Percentiles rank a stretch among this genome's conserved stretches.
phyloP scores from a whole-genome alignment of 2,797 vertebrate species.

The Labeo calbasu region DNA sequence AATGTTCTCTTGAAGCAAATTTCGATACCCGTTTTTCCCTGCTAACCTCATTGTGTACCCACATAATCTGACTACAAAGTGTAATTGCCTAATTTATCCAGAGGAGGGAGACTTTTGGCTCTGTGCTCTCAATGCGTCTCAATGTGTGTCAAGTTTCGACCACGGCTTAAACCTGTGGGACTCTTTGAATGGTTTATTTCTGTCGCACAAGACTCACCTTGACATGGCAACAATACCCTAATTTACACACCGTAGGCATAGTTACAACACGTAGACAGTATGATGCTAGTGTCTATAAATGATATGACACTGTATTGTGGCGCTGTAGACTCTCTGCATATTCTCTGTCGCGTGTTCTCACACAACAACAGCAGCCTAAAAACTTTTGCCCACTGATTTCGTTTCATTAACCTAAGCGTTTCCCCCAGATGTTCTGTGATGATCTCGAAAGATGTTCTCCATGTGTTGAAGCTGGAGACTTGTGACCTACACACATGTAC shows the following conservation, averaged over 20 bases:
- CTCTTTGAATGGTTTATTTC: not conserved
- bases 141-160: not conserved
- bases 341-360: not conserved
- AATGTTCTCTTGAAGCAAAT: not conserved
- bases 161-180: not conserved
- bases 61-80: constrained; percentile 32
- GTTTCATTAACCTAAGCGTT: not conserved
- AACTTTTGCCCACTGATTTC: not conserved
- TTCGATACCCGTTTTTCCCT: constrained; percentile 11
- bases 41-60: not conserved
- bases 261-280: not conserved
- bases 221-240: not conserved
- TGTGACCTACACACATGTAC: constrained; percentile 63
- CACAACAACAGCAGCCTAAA: not conserved
- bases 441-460: constrained; percentile 70
- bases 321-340: not conserved
- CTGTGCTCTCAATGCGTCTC: not conserved
- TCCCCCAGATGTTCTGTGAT: constrained; percentile 47
- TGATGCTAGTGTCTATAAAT: not conserved
- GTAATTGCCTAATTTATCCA: constrained; percentile 73
- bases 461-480: constrained; percentile 65
- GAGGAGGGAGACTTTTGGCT: constrained; percentile 73
- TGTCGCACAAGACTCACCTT: not conserved
- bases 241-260: not conserved
- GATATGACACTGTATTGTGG: not conserved